These are phyloP conservation scores for Perognathus longimembris DNA, from an alignment of 2,113 vertebrate genomes.

Conservation along the genomic window DNA sequence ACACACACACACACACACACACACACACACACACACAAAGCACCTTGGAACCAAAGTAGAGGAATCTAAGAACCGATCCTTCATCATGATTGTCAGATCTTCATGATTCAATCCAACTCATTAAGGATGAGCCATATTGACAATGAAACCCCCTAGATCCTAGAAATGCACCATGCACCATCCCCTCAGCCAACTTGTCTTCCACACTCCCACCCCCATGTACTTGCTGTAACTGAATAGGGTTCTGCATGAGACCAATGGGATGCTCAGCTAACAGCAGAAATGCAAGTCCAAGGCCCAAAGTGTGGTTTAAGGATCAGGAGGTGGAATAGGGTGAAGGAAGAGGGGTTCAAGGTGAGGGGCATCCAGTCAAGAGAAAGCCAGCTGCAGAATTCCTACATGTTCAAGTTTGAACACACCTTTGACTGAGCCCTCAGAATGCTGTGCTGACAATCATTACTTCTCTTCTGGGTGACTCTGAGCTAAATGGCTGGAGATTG, in stretches of 20 bases:
- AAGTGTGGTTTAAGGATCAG: not conserved
- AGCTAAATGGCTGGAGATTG: not conserved
- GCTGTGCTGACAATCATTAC: not conserved
- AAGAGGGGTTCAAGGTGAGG: not conserved
- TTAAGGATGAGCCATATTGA: not conserved
- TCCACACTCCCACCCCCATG: not conserved
- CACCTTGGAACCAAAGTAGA: not conserved
- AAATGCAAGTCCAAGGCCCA: not conserved
- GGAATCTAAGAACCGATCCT: not conserved
- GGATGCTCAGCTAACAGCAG: not conserved
- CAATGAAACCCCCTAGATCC: not conserved
- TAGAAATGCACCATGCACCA: not conserved
- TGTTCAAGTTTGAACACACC: too few relatives aligned
- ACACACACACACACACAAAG: not conserved
- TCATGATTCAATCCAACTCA: not conserved
- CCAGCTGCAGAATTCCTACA: accelerated
- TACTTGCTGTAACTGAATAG: accelerated
- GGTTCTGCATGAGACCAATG: not conserved
- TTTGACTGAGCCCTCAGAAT: not conserved
- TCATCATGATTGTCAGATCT: not conserved
- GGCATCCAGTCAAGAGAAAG: not conserved
- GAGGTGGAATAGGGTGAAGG: not conserved
- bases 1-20: too few relatives aligned
- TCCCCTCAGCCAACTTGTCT: not conserved
- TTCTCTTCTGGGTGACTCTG: not conserved